Percentiles rank a stretch among this genome's conserved stretches.
Conservation (phyloP, 2,888 invertebrate species). For the Hydrotaea cyrtoneurina region DNA sequence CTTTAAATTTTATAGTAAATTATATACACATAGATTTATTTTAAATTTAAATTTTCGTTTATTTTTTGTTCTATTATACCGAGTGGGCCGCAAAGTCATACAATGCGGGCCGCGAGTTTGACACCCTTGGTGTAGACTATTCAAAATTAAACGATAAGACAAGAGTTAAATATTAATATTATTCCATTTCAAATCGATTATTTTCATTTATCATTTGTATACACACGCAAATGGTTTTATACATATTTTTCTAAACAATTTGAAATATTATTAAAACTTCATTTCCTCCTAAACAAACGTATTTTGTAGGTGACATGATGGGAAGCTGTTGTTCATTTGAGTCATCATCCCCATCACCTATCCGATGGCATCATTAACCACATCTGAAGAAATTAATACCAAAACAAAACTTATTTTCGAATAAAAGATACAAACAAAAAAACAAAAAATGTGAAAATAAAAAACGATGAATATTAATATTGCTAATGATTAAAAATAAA, state of each 20-base stretch:
- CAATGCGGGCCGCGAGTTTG: too few species aligned
- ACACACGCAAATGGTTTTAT: not conserved
- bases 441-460: not conserved
- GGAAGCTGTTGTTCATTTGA: not conserved
- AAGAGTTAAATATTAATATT: not conserved
- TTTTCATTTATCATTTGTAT: not conserved
- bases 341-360: not conserved
- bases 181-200: not conserved
- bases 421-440: not conserved
- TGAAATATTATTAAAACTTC: not conserved
- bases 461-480: conserved; percentile 8
- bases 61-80: too few species aligned
- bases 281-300: not conserved
- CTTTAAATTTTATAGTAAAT: too few species aligned
- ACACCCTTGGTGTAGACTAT: too few species aligned
- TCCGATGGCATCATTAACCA: conserved; percentile 19
- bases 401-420: not conserved
- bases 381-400: not conserved
- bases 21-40: too few species aligned
- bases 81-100: too few species aligned
- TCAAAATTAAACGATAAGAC: not conserved
- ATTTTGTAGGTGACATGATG: not conserved
- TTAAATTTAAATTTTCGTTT: too few species aligned
- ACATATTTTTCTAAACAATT: too few species aligned
- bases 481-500: not conserved